A percentile compares a stretch with the other conserved stretches of the same genome.
Evolutionary conservation across 2,888 invertebrate genomes (phyloP).

Genomic region (Hymenopus coronatus): DNA sequence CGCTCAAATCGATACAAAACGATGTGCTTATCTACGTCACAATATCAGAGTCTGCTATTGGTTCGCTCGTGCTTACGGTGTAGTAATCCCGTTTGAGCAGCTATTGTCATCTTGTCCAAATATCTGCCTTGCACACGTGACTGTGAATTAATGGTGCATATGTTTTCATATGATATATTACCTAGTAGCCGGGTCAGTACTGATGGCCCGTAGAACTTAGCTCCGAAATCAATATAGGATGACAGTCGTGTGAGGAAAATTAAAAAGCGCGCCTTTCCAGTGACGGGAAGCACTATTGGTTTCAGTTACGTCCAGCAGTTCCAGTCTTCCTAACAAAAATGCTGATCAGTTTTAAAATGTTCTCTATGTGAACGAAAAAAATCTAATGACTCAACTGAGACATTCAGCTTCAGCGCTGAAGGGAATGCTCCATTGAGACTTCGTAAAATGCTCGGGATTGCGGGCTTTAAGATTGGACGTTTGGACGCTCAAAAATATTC

Average conservation of each 20-base stretch:
- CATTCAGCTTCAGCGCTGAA: no score
- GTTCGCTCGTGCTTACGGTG: not conserved
- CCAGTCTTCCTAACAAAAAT: no score
- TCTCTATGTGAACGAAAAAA: no score
- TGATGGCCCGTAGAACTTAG: not conserved
- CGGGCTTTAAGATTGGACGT: no score
- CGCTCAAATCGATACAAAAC: not conserved
- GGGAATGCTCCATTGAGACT: no score
- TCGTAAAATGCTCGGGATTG: no score
- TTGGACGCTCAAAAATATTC: no score
- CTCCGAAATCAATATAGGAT: no score
- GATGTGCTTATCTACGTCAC: not conserved
- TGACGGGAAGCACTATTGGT: no score
- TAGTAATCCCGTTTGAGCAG: not conserved
- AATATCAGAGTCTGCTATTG: not conserved
- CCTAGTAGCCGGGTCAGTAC: not conserved
- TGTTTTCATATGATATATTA: not conserved
- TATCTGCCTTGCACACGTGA: not conserved
- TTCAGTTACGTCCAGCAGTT: not conserved
- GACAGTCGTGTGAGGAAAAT: not conserved
- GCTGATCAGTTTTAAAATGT: no score
- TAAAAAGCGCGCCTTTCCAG: not conserved
- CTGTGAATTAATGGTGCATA: not conserved
- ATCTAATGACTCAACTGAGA: no score
- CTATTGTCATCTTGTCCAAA: not conserved